Base-by-base conservation (phyloP, 2,113 vertebrate genomes). In the Sebastes fasciatus region DNA sequence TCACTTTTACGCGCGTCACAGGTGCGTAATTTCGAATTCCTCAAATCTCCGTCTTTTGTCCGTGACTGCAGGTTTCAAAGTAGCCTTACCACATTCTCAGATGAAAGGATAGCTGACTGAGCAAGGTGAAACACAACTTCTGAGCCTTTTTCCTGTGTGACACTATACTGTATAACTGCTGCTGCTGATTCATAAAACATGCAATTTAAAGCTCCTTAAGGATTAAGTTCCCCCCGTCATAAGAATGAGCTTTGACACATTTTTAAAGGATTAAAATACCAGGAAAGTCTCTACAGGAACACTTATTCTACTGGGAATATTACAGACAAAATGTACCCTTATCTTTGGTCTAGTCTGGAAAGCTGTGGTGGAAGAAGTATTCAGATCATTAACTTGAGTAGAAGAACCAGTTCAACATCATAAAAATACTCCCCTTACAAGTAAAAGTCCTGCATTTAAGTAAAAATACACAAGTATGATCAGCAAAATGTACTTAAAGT, bases 21-120 rank as follows among this genome's bases (percentile, higher is more conserved):
- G 2, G 71, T 82, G 83, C 64, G 67, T 77, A 79, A 69, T 57
- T 72, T 76, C 48, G 75, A 23, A 67, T 66, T 70, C 72, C 74
- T 23, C 62, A 40, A 4, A 10, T 21, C 3, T 74, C 16, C 43
- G n/a, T 73, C 19, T 12, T 71, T 5, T 49, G 34, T 34, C 34
- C 34, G 34, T 34, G 19, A 8, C 21, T 16, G 26, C 0, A 66
- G 64, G 14, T 63, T 40, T 51, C 4, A 69, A 86, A 82, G 88
- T 45, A n/a, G 79, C 64, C 57, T 17, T 0, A 52, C 76, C 73
- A 45, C 73, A 83, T 78, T 86, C 79, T 74, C 54, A 68, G 48
- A 34, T 66, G 26, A 64, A 3, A 14, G 26, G 73, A 72, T 10
- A 42, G 21, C 43, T 5, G 67, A 19, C 42, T 5, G 64, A 13